Evolutionary conservation across 2,113 vertebrate species (phyloP).

Genomic region (Telmatochromis brichardi): DNA sequence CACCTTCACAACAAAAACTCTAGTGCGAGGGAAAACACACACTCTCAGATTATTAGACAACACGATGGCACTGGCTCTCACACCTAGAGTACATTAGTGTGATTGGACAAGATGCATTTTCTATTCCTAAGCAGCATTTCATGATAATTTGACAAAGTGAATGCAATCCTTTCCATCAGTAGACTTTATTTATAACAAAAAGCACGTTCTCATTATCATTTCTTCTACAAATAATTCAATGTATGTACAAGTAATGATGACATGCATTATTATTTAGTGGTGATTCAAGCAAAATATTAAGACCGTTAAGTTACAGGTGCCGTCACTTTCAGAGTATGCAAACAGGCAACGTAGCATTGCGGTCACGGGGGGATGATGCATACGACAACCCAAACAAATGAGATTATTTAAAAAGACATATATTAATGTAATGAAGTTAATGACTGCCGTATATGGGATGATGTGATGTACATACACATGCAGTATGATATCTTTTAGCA

Average conservation of each 20-base stretch:
- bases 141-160: neutral
- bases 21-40: neutral
- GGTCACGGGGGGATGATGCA: neutral
- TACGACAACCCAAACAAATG: neutral
- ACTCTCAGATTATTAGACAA: conserved; percentile 28
- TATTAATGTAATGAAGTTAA: neutral
- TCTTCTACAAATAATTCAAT: neutral
- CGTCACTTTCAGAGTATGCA: neutral
- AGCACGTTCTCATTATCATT: neutral
- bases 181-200: neutral
- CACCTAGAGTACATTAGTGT: neutral
- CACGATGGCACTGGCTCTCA: neutral
- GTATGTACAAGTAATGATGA: neutral
- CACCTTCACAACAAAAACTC: conserved; percentile 28
- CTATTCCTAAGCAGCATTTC: neutral
- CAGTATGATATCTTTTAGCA: neutral
- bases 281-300: neutral
- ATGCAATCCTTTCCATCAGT: neutral
- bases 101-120: neutral
- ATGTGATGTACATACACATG: neutral
- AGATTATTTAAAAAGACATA: neutral
- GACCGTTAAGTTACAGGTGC: neutral
- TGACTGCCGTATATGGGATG: neutral
- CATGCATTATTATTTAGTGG: neutral
- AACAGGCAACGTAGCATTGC: neutral